A percentile compares a stretch with the other conserved stretches of the same genome.
phyloP scores from a whole-genome alignment of 2,888 invertebrate genomes.

The Drosophila putrida region DNA sequence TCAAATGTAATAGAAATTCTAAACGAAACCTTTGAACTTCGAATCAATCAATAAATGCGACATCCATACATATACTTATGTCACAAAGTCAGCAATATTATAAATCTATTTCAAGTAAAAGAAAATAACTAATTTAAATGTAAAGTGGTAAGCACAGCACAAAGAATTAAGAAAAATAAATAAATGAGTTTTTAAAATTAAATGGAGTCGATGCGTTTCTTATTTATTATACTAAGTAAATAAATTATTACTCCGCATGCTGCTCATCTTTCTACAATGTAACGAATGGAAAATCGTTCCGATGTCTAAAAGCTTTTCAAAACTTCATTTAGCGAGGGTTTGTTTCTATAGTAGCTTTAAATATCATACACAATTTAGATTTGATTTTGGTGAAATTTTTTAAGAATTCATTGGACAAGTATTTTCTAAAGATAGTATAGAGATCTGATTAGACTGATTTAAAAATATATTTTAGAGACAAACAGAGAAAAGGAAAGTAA shows the following conservation, averaged over 20 bases:
- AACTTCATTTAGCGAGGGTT: too few relatives aligned
- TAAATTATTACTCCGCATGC: constrained; percentile 2
- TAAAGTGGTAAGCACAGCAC: constrained; percentile 36
- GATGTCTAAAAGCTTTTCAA: too few relatives aligned
- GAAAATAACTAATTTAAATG: constrained; percentile 20
- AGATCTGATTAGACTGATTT: not conserved
- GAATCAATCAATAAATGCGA: constrained; percentile 13
- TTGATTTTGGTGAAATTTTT: not conserved
- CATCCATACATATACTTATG: not conserved
- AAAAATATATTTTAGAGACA: not conserved
- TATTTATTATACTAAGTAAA: constrained; percentile 5
- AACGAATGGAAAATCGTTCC: not conserved
- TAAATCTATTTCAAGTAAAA: constrained; percentile 15
- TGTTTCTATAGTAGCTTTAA: too few relatives aligned
- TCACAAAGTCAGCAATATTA: constrained; percentile 33
- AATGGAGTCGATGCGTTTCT: not conserved
- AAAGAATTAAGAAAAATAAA: constrained; percentile 33
- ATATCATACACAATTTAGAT: not conserved
- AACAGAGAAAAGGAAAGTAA: not conserved
- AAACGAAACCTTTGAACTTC: constrained; percentile 2
- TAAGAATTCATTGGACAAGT: too few relatives aligned
- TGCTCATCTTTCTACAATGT: not conserved
- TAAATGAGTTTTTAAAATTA: constrained; percentile 26
- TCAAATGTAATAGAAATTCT: constrained; percentile 33
- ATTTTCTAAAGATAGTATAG: too few relatives aligned